Conservation (phyloP, 2,888 invertebrate genomes). For the Drosophila rellima region DNA sequence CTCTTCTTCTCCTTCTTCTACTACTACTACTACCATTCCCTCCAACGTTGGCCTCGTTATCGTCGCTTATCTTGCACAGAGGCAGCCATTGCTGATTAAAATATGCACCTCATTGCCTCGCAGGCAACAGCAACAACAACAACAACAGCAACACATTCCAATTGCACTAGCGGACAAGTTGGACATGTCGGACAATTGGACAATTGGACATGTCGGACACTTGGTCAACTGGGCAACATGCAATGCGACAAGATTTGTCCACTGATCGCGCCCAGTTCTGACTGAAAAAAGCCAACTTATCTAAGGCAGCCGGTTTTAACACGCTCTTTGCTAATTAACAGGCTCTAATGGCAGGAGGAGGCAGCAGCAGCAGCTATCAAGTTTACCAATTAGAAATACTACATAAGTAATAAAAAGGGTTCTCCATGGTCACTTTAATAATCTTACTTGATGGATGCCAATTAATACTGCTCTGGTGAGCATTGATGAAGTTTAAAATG, state of each 20-base stretch:
- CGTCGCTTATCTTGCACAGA: slow-evolving; percentile 75
- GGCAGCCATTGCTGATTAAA: slow-evolving; percentile 81
- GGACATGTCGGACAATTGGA: slow-evolving; percentile 7
- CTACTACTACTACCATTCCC: too few species aligned
- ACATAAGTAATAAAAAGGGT: not conserved
- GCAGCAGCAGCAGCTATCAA: not conserved
- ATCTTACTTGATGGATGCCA: too few species aligned
- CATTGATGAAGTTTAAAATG: too few species aligned
- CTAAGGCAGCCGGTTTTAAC: slow-evolving; percentile 73
- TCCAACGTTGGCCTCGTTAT: slow-evolving; percentile 59
- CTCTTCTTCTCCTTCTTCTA: too few species aligned
- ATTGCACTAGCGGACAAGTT: slow-evolving; percentile 12
- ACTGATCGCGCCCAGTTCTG: slow-evolving; percentile 49
- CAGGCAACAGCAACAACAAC: slow-evolving; percentile 17
- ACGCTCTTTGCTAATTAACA: slow-evolving; percentile 75
- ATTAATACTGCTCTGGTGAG: too few species aligned
- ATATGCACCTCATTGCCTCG: slow-evolving; percentile 78
- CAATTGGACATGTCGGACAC: slow-evolving; percentile 13
- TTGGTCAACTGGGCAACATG: slow-evolving; percentile 48
- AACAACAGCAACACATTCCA: slow-evolving; percentile 40
- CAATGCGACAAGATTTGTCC: slow-evolving; percentile 72
- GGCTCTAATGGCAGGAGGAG: slow-evolving; percentile 53
- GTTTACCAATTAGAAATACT: slow-evolving; percentile 40
- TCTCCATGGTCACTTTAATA: too few species aligned
- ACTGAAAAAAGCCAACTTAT: slow-evolving; percentile 32